Conservation (phyloP, 2,888 invertebrate genomes). For the Oscheius sp. region DNA sequence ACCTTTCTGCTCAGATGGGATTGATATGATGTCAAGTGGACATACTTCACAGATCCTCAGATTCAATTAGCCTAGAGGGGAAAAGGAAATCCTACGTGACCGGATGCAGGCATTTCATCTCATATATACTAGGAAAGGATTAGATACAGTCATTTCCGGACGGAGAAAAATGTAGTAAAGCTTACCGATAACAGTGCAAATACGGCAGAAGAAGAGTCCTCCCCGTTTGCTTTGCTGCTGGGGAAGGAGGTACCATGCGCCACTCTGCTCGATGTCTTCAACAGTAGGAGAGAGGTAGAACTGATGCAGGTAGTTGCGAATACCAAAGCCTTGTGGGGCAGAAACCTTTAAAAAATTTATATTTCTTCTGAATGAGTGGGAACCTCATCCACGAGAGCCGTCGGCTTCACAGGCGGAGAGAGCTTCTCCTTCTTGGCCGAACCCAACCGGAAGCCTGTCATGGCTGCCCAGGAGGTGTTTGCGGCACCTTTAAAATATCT, state of each 20-base stretch:
- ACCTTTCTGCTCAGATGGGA: neutral
- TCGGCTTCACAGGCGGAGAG: constrained; percentile 61
- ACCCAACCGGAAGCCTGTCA: constrained; percentile 66
- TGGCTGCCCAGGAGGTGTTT: constrained; percentile 37
- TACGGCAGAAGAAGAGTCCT: constrained; percentile 67
- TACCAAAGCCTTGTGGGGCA: constrained; percentile 65
- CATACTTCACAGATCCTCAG: too few relatives aligned
- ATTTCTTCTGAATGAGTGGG: neutral
- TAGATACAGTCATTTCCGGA: too few relatives aligned
- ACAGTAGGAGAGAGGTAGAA: constrained; percentile 70
- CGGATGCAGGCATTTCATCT: too few relatives aligned
- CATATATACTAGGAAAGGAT: too few relatives aligned
- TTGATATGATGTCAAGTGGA: neutral
- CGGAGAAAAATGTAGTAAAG: neutral
- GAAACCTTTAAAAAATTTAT: constrained; percentile 50
- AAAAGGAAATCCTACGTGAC: too few relatives aligned
- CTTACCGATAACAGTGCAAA: constrained; percentile 64
- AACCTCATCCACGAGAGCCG: constrained; percentile 63
- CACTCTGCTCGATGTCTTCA: constrained; percentile 64
- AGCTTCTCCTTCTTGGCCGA: constrained; percentile 62
- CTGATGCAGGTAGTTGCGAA: constrained; percentile 70
- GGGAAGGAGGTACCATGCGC: constrained; percentile 69
- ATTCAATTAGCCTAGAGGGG: constrained; percentile 1
- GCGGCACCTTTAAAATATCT: constrained; percentile 10
- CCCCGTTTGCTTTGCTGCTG: constrained; percentile 68